Evolutionary conservation across 2,888 invertebrate genomes (phyloP).

Genomic region (Frankliniella fusca): DNA sequence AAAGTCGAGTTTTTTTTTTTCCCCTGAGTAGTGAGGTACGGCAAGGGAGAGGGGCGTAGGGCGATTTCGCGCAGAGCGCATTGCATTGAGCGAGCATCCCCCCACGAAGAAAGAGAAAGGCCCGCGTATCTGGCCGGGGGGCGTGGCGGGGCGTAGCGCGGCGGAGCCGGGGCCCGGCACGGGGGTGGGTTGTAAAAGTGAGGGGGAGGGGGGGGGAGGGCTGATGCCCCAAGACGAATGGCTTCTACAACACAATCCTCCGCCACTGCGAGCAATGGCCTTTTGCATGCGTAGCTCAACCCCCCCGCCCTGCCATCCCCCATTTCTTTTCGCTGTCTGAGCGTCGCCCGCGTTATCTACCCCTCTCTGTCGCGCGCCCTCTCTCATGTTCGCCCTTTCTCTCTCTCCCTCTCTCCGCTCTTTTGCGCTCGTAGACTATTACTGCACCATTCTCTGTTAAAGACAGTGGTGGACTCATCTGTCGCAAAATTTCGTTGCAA

Average conservation of each 20-base stretch:
- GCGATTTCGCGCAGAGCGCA: too few species aligned
- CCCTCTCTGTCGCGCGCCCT: neutral
- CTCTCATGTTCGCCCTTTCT: neutral
- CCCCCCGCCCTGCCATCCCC: neutral
- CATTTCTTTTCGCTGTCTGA: neutral
- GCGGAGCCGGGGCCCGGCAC: neutral
- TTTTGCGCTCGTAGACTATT: neutral
- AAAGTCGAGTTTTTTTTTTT: too few species aligned
- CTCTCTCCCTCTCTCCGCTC: neutral
- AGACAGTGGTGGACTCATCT: too few species aligned
- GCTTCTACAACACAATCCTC: slow-evolving; percentile 9
- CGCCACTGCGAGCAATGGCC: slow-evolving; percentile 11
- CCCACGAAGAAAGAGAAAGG: neutral
- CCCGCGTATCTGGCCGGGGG: neutral
- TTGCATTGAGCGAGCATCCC: too few species aligned
- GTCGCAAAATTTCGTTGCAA: too few species aligned
- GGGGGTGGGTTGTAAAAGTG: slow-evolving; percentile 1
- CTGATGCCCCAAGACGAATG: slow-evolving; percentile 6
- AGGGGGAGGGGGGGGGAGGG: neutral
- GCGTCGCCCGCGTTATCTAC: neutral
- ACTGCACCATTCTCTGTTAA: too few species aligned
- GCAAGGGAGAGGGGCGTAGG: neutral
- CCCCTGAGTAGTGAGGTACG: neutral
- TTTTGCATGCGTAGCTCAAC: slow-evolving; percentile 5
- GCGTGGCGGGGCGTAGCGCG: neutral